A percentile compares a stretch with the other conserved stretches of the same genome.
phyloP scores from a whole-genome alignment of 2,797 vertebrate species.

The Arctocebus calabarensis region DNA sequence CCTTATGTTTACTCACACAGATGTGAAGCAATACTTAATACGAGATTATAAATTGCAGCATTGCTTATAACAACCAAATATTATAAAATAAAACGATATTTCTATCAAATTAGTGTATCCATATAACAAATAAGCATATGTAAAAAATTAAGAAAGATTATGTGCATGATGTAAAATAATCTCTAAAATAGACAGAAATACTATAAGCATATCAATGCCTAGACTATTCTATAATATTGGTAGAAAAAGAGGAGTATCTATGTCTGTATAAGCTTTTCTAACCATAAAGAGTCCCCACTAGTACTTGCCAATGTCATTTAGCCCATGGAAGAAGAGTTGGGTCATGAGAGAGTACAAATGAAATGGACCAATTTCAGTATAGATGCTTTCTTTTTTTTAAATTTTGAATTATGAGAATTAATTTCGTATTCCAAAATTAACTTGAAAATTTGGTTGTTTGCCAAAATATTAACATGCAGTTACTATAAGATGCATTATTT shows the following conservation, averaged over 20 bases:
- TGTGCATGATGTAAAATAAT: neutral
- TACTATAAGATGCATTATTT: neutral
- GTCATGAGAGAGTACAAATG: neutral
- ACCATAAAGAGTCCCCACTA: neutral
- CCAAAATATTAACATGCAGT: neutral
- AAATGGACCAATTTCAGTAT: neutral
- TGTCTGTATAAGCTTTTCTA: neutral
- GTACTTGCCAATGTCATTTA: neutral
- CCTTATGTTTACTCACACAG: neutral
- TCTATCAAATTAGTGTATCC: neutral
- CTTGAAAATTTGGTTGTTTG: neutral
- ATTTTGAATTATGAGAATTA: neutral
- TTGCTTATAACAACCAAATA: neutral
- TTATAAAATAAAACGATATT: neutral
- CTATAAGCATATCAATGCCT: neutral
- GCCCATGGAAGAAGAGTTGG: neutral
- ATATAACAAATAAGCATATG: neutral
- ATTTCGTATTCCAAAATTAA: neutral
- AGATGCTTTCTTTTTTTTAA: neutral
- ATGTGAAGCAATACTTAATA: neutral
- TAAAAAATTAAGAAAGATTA: neutral
- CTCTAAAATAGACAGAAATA: neutral
- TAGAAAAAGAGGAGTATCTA: neutral
- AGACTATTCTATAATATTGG: neutral
- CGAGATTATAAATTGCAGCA: neutral